phyloP scores from a whole-genome alignment of 2,797 vertebrate species.

The Alfaro cultratus region DNA sequence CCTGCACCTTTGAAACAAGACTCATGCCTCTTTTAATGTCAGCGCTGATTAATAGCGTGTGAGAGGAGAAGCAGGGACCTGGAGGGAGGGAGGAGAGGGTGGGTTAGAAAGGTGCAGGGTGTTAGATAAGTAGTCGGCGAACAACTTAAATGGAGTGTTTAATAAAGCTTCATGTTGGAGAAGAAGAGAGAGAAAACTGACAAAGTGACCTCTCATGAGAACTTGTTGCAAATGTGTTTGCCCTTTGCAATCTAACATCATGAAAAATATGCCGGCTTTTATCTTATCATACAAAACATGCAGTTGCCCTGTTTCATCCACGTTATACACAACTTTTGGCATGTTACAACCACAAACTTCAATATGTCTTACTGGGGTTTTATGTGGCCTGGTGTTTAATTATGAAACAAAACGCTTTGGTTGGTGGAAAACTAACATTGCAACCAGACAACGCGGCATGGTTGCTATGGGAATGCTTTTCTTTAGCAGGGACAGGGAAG shows the following conservation, averaged over 20 bases:
- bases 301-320: neutral
- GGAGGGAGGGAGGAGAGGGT: neutral
- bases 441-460: neutral
- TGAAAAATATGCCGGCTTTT: slow-evolving; percentile 37
- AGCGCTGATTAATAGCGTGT: slow-evolving; percentile 60
- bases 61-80: slow-evolving; percentile 26
- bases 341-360: neutral
- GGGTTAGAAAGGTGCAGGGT: slow-evolving; percentile 1
- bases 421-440: neutral
- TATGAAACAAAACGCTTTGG: neutral
- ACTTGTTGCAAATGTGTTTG: slow-evolving; percentile 35
- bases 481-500: neutral
- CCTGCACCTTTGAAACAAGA: slow-evolving; percentile 38
- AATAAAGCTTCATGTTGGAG: slow-evolving; percentile 1
- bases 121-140: slow-evolving; percentile 3
- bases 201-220: slow-evolving; percentile 34
- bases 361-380: neutral
- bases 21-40: slow-evolving; percentile 55
- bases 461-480: neutral
- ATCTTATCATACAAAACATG: slow-evolving; percentile 36
- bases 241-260: slow-evolving; percentile 30
- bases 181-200: slow-evolving; percentile 41
- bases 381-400: neutral
- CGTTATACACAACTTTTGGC: neutral
- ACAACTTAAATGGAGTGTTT: slow-evolving; percentile 12